Conservation (phyloP, 2,888 invertebrate genomes). For the Lissocephala sabroskyi region DNA sequence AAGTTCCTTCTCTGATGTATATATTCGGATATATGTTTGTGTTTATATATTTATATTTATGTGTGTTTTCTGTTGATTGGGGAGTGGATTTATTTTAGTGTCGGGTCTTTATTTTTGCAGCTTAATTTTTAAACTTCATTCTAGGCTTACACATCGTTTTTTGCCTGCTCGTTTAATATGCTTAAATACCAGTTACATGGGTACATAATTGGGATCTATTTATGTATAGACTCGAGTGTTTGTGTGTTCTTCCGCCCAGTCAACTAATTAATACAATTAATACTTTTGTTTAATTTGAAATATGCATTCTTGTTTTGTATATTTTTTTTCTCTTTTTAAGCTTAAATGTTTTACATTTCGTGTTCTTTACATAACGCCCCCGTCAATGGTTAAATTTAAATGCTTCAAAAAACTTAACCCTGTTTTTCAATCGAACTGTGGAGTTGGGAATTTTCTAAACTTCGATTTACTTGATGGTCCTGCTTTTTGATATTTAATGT, state of each 20-base stretch:
- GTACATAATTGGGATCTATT: too few relatives aligned
- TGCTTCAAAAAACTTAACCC: not conserved
- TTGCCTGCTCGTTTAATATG: conserved; percentile 50
- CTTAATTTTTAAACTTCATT: conserved; percentile 27
- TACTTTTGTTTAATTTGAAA: too few relatives aligned
- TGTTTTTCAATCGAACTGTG: too few relatives aligned
- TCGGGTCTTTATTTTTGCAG: too few relatives aligned
- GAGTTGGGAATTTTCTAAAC: too few relatives aligned
- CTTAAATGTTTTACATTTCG: conserved; percentile 44
- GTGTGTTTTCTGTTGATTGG: conserved; percentile 10
- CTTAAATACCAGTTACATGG: conserved; percentile 57
- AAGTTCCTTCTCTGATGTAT: not conserved
- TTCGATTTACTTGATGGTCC: too few relatives aligned
- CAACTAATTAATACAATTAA: not conserved
- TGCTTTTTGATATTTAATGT: too few relatives aligned
- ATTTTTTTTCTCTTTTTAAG: conserved; percentile 13
- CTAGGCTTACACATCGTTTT: too few relatives aligned
- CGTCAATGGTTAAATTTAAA: not conserved
- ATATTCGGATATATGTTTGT: not conserved
- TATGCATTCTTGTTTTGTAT: not conserved
- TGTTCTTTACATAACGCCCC: conserved; percentile 36
- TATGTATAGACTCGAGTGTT: conserved; percentile 28
- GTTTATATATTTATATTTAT: not conserved
- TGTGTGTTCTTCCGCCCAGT: conserved; percentile 9
- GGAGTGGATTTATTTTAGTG: too few relatives aligned